Evolutionary conservation across 2,797 vertebrate species (phyloP), one percentile per base, ranked within the genome.

Genomic region (Syndactyla subalaris): DNA sequence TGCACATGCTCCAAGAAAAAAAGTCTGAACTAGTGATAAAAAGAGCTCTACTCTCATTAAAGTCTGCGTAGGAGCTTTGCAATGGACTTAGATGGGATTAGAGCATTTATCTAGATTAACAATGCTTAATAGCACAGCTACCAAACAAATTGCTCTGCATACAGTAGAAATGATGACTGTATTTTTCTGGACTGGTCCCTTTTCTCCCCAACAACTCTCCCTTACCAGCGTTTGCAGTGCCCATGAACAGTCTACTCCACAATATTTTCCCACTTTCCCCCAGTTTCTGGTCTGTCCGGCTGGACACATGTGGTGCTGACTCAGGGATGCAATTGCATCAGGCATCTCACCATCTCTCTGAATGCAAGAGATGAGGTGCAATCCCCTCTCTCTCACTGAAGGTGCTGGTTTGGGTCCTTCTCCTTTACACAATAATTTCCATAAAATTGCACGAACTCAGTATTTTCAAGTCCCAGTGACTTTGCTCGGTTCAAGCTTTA

Each of bases 31-130:
- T 49, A 48, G 55, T 8, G 21, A 32, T 26, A 58, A 72, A 48
- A 83, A 75, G 92, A 88, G 39, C 32, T 74, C 14, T 29, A 72
- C 21, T 26, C 85, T 89, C 84, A 77, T 71, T 91, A 51, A 88
- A 93, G 75, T 58, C 93, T 86, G 45, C 54, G 38, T 2, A 88
- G 58, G 61, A 83, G 78, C 92, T 94, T 78, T 92, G 72, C 75
- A 68, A 80, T 54, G 59, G 91, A 80, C 5, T 96, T 52, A 72
- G 62, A 58, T 41, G 30, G 62, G 87, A 95, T 91, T 88, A 97
- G 62, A 85, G 49, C 82, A 61, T 94, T 93, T 89, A 75, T 62
- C 86, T 81, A 91, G 75, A 93, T 91, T 78, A 95, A 81, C 58
- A 81, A 36, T 4, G 32, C 52, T 63, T 70, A 66, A 52, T 8